Conservation (phyloP, 2,888 invertebrate species). For the Drosophila testacea region DNA sequence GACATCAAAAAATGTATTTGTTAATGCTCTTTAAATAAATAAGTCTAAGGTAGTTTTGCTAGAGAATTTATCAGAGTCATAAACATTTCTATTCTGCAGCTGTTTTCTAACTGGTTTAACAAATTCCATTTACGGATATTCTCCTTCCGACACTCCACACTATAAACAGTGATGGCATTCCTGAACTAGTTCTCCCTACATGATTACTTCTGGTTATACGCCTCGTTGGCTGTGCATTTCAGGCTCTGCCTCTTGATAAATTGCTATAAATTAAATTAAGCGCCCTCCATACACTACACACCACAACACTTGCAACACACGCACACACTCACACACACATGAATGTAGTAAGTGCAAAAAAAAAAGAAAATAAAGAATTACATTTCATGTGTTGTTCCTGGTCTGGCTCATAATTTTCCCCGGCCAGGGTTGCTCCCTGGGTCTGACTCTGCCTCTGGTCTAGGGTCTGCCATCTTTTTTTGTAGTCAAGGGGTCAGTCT, state of each 20-base stretch:
- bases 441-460: background rate
- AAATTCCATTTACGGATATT: background rate
- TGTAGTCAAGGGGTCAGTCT: conserved; percentile 46
- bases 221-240: conserved; percentile 65
- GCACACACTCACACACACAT: conserved; percentile 29
- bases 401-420: conserved; percentile 62
- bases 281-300: conserved; percentile 32
- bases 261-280: conserved; percentile 78
- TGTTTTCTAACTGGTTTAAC: conserved; percentile 5
- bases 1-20: background rate
- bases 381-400: conserved; percentile 65
- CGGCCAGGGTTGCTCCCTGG: conserved; percentile 1
- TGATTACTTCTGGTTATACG: conserved; percentile 61
- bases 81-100: background rate
- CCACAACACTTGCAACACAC: background rate
- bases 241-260: conserved; percentile 62
- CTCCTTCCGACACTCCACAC: background rate
- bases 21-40: background rate
- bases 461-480: conserved; percentile 48
- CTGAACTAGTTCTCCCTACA: conserved; percentile 14
- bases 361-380: conserved; percentile 56
- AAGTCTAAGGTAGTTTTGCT: background rate
- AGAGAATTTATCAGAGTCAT: conserved; percentile 5
- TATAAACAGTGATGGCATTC: background rate
- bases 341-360: conserved; percentile 48